Conservation (phyloP, 2,797 vertebrate species). For the Cirrhinus mrigala region DNA sequence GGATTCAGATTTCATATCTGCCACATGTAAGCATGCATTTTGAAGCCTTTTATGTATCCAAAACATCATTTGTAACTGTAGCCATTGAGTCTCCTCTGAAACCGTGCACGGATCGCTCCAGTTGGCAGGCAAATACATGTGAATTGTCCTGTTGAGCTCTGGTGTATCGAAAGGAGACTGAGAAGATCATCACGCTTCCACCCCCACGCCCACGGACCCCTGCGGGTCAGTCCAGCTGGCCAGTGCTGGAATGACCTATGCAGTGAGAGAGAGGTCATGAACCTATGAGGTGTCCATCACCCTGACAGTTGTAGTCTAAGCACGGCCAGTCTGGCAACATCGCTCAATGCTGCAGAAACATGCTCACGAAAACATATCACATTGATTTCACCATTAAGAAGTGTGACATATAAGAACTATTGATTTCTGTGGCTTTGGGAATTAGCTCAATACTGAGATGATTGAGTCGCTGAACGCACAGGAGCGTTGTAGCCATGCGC, state of each 20-base stretch:
- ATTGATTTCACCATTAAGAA: constrained; percentile 71
- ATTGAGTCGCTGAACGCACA: constrained; percentile 63
- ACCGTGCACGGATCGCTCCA: constrained; percentile 18
- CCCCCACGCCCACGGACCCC: constrained; percentile 33
- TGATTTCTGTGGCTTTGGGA: constrained; percentile 59
- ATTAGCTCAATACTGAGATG: constrained; percentile 60
- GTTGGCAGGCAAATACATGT: constrained; percentile 29
- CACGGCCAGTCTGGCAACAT: constrained; percentile 22
- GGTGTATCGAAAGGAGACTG: constrained; percentile 19
- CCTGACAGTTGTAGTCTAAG: constrained; percentile 73
- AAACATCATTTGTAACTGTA: constrained; percentile 6
- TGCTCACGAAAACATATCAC: constrained; percentile 22
- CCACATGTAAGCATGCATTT: background rate
- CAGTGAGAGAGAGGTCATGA: constrained; percentile 62
- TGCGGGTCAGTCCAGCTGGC: constrained; percentile 70
- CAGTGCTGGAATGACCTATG: constrained; percentile 65
- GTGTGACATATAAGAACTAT: constrained; percentile 59
- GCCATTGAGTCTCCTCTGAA: background rate
- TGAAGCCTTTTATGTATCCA: background rate
- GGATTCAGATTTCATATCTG: background rate
- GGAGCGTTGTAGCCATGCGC: background rate
- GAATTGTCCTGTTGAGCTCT: constrained; percentile 8
- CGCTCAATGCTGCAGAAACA: constrained; percentile 13
- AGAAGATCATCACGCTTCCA: constrained; percentile 32
- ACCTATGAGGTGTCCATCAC: constrained; percentile 68